Evolutionary conservation across 2,888 invertebrate genomes (phyloP), one percentile per base, ranked within the genome.

Genomic region (Noctua janthina): DNA sequence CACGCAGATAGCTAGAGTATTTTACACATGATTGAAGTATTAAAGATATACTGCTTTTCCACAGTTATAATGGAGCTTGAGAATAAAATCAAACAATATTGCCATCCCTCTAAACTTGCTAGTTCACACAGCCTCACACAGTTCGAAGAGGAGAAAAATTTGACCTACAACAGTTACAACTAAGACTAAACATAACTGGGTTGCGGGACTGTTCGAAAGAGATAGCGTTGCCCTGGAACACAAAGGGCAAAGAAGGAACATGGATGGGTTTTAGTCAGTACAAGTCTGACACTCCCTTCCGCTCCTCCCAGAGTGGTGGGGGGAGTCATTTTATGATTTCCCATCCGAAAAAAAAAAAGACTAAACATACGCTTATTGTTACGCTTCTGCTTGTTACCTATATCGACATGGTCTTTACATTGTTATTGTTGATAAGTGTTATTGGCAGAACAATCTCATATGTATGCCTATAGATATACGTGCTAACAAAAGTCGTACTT

Each of bases 1-100:
- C 92, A 94, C 90, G 94, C 94, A 92, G 94, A 94, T 95, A 94
- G 93, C 76, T 79, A 54, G 67, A 62, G 67, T 59, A 62, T 69
- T 82, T 59, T 67, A 74, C 51, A 49, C 29, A 67, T 67, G 78
- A 72, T 78, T 74, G 23, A 56, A 68, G 43, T 59, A 6, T 4
- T 51, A n/a, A n/a, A 54, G 39, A 23, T 70, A 15, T 64, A 67
- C 17, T 73, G 68, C 39, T 66, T 51, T 62, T 67, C 35, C n/a
- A 62, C 46, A 20, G 39, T 64, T n/a, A 5, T 15, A 68, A 62
- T 46, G 15, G 49, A 20, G 23, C 17, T 23, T 11, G 29, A 56
- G 23, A 35, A 20, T 62, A 73, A 39, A 1, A 39, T 35, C 0
- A 62, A 29, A 62, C 15, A 62, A 29, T 15, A 29, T 62, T 62